Conservation (phyloP, 2,797 vertebrate species). For the Cichlasoma orientale region DNA sequence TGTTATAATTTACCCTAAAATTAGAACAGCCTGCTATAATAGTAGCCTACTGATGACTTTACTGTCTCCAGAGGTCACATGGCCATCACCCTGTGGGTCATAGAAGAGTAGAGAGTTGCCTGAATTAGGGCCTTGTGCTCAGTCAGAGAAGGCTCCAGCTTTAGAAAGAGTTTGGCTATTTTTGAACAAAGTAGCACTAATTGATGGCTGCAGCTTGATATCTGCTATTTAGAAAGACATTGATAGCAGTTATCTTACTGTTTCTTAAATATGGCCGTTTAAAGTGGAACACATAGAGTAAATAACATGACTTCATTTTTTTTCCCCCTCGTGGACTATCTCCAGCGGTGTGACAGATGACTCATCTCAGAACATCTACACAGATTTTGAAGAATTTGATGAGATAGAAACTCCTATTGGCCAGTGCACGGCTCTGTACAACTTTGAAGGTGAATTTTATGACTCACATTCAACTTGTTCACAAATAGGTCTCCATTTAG, state of each 20-base stretch:
- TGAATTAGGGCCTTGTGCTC: not conserved
- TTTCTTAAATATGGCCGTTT: not conserved
- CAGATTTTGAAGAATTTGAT: conserved; percentile 86
- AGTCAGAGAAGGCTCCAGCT: not conserved
- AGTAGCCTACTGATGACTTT: too few species aligned
- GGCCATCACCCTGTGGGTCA: too few species aligned
- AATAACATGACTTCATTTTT: not conserved
- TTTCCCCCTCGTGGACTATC: not conserved
- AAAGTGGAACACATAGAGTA: not conserved
- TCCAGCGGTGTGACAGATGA: conserved; percentile 70
- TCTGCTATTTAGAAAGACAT: not conserved
- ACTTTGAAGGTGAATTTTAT: conserved; percentile 80
- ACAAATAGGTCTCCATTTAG: not conserved
- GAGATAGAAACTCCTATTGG: conserved; percentile 79
- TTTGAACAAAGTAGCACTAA: not conserved
- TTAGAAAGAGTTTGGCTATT: too few species aligned
- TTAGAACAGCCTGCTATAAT: too few species aligned
- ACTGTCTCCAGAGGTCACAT: too few species aligned
- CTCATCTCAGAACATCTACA: conserved; percentile 70
- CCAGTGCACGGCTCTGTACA: conserved; percentile 85
- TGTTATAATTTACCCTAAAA: too few species aligned
- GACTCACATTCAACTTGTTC: not conserved
- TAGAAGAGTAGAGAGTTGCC: too few species aligned
- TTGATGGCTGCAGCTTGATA: not conserved
- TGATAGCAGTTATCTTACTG: not conserved